phyloP scores from a whole-genome alignment of 1,140 invertebrate species.

The Cotesia vestalis region DNA sequence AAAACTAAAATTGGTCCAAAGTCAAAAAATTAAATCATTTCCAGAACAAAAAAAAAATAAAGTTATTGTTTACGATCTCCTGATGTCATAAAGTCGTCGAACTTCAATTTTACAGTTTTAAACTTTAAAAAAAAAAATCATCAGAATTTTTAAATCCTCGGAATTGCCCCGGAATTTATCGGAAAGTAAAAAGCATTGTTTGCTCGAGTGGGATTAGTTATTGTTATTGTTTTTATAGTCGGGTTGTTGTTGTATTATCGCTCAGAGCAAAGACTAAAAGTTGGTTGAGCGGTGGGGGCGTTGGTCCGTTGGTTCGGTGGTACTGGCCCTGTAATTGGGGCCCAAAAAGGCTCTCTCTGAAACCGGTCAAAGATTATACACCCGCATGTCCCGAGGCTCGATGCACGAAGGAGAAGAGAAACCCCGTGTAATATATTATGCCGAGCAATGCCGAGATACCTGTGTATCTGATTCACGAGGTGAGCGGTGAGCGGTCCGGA shows the following conservation, averaged over 20 bases:
- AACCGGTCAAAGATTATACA: slow-evolving; percentile 34
- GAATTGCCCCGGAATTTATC: too few relatives aligned
- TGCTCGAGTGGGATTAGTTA: too few relatives aligned
- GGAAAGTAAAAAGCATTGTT: neutral
- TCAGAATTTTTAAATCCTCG: slow-evolving; percentile 25
- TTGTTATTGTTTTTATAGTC: neutral
- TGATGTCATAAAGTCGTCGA: too few relatives aligned
- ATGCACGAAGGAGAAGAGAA: slow-evolving; percentile 17
- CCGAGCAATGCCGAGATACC: slow-evolving; percentile 53
- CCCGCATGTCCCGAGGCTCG: slow-evolving; percentile 37
- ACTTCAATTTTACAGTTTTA: too few relatives aligned
- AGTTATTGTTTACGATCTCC: too few relatives aligned
- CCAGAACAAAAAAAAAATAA: too few relatives aligned
- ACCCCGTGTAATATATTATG: slow-evolving; percentile 64
- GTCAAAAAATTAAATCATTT: too few relatives aligned
- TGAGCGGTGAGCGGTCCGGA: slow-evolving; percentile 55
- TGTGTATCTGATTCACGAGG: slow-evolving; percentile 64
- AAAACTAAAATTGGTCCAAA: too few relatives aligned
- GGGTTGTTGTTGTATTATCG: too few relatives aligned
- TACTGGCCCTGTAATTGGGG: slow-evolving; percentile 67
- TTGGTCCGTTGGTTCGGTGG: slow-evolving; percentile 63
- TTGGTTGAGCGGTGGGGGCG: slow-evolving; percentile 54
- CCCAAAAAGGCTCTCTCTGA: slow-evolving; percentile 57
- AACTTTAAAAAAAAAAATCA: neutral
- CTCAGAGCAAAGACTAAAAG: too few relatives aligned